Evolutionary conservation across 1,140 invertebrate species (phyloP), one percentile per base, ranked within the genome.

Genomic region (Cotesia chilonis): DNA sequence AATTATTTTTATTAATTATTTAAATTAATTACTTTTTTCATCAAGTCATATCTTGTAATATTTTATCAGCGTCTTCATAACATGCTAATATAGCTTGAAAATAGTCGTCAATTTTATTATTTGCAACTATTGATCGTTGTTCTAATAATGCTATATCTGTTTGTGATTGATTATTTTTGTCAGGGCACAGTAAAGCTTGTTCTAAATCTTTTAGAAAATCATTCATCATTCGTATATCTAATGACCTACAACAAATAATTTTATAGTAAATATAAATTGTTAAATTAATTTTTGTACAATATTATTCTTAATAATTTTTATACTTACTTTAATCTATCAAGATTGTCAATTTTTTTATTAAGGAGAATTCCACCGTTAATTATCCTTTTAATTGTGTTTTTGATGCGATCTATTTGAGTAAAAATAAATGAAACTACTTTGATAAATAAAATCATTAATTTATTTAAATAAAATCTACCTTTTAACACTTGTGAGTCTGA

Each of bases 111-210:
- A 78, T 75, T 7, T 75, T 68, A 1, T 75, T 68, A 1, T 60
- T 51, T 37, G 74, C 67, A 63, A 80, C 52, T 74, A 89, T 17
- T 72, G 88, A 63, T 84, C 89, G 81, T 85, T 87, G 80, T 83
- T 89, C 12, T 89, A 91, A 84, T 81, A 87, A 80, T 79, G 81
- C 64, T 78, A 86, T 75, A 81, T 90, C 79, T 77, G 90, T 82
- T 91, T 89, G 89, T 85, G 91, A 83, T 38, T 67, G 67, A 12
- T 70, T 75, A 65, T 80, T 60, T 5, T 71, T 65, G 57, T 84
- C 81, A 0, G 75, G 68, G 52, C 85, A 87, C 0, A 86, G 63
- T 28, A 87, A 72, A 17, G 76, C 70, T 68, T 73, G 73, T 37
- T 86, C 84, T 35, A 86, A 68, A 60, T 85, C 79, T 55, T 85